Base-by-base conservation (phyloP, 1,140 invertebrate species). In the Hycleus cichorii region DNA sequence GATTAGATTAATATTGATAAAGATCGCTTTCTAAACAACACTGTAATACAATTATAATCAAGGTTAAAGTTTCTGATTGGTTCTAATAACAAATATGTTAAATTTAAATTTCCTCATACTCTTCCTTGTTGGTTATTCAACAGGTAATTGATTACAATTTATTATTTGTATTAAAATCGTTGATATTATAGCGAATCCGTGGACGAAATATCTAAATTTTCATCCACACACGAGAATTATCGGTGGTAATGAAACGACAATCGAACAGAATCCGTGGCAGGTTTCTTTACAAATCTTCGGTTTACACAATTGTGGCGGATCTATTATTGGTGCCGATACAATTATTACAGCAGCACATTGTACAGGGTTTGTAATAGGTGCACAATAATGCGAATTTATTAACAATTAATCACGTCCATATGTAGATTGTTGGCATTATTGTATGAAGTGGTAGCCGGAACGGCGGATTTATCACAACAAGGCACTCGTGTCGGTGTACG, bases 231-330 rank as follows among this genome's bases (percentile, higher is more conserved):
- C 27, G 3, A 26, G 52, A 39, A 55, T 55, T n/a, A 26, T 55
- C 7, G 52, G 52, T 18, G 52, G 52, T 24, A 44, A 47, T 47
- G 45, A 26, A 11, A 38, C 44, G 3, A 55, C 52, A 27, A 47
- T 55, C 25, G 52, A 55, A 39, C 5, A 47, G 9, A 46, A 55
- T 26, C 52, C 52, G n/a, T 55, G 52, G 52, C 52, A 55, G 47
- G 52, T 55, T 4, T 55, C 52, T 10, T 27, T 55, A 10, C 27
- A 55, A 55, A 9, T 32, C 25, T 55, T 55, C 27, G 45, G 52
- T 39, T 18, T 55, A 4, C 52, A 55, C n/a, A 47, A 46, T 18
- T 55, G 52, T 39, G 52, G 52, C 11, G 52, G 52, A 47, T 47
- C 44, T 12, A 55, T 55, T 39, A 39, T 55, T 39, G 9, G 3